Percentiles rank a stretch among this genome's conserved stretches.
Evolutionary conservation across 2,888 invertebrate species (phyloP).

Genomic region (Euproctis similis): DNA sequence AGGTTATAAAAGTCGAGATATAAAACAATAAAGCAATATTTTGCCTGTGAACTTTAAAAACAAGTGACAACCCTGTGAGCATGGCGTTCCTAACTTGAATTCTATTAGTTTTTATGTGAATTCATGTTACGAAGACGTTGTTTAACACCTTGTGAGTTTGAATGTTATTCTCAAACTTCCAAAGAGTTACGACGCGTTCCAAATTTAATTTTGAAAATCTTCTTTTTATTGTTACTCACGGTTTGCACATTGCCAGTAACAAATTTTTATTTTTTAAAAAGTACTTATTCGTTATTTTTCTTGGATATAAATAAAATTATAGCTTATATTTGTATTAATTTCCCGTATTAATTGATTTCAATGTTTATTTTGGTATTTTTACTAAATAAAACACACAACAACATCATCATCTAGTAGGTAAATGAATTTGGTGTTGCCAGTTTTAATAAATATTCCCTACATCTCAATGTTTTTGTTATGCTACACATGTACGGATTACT

Average conservation of each 20-base stretch:
- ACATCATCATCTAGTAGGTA: no score
- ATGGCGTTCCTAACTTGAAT: slow-evolving; percentile 56
- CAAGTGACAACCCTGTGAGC: slow-evolving; percentile 19
- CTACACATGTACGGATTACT: no score
- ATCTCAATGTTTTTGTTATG: no score
- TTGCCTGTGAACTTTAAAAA: slow-evolving; percentile 3
- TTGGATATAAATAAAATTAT: no score
- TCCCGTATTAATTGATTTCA: no score
- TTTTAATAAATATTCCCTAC: no score
- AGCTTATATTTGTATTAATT: no score
- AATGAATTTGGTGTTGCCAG: no score
- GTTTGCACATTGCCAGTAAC: background rate
- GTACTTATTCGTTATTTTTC: no score
- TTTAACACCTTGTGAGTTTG: slow-evolving; percentile 38
- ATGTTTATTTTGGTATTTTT: no score
- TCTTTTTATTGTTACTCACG: background rate
- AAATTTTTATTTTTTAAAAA: background rate
- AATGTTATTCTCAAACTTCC: slow-evolving; percentile 24
- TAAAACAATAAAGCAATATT: background rate
- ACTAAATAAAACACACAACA: no score
- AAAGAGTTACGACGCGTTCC: slow-evolving; percentile 18
- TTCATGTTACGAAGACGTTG: slow-evolving; percentile 49
- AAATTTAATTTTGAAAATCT: slow-evolving; percentile 24
- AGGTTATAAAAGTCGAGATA: background rate
- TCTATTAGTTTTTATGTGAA: slow-evolving; percentile 65